Conservation (phyloP, 2,888 invertebrate species). For the Apamea anceps region DNA sequence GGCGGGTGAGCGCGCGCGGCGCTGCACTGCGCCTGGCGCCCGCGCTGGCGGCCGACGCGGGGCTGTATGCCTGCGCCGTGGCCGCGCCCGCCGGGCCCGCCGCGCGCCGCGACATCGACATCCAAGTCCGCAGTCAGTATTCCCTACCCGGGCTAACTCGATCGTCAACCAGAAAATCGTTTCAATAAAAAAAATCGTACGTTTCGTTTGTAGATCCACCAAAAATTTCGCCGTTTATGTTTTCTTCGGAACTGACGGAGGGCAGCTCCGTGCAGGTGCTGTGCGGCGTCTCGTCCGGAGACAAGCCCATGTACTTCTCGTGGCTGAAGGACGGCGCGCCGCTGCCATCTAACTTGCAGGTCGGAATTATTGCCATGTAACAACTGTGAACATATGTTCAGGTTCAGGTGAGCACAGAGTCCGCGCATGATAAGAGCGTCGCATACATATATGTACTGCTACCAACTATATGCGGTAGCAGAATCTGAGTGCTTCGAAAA, state of each 20-base stretch:
- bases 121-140: constrained; percentile 92
- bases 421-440: neutral
- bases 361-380: constrained; percentile 64
- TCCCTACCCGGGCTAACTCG: neutral
- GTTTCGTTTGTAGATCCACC: constrained; percentile 91
- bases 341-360: constrained; percentile 91
- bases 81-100: constrained; percentile 92
- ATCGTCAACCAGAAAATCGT: too few species aligned
- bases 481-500: neutral
- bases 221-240: constrained; percentile 96
- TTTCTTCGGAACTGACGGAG: constrained; percentile 95
- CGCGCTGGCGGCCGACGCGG: constrained; percentile 91
- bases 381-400: neutral
- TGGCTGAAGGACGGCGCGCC: constrained; percentile 92
- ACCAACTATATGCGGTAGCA: neutral
- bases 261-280: constrained; percentile 95
- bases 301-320: constrained; percentile 92
- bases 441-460: neutral
- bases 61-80: constrained; percentile 94
- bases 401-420: neutral
- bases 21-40: constrained; percentile 80
- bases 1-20: constrained; percentile 84
- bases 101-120: constrained; percentile 92
- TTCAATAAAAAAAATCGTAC: neutral
- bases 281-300: constrained; percentile 93